These are phyloP conservation scores for Drepana arcuata DNA, from an alignment of 1,140 invertebrate genomes.

Conservation along the genomic window DNA sequence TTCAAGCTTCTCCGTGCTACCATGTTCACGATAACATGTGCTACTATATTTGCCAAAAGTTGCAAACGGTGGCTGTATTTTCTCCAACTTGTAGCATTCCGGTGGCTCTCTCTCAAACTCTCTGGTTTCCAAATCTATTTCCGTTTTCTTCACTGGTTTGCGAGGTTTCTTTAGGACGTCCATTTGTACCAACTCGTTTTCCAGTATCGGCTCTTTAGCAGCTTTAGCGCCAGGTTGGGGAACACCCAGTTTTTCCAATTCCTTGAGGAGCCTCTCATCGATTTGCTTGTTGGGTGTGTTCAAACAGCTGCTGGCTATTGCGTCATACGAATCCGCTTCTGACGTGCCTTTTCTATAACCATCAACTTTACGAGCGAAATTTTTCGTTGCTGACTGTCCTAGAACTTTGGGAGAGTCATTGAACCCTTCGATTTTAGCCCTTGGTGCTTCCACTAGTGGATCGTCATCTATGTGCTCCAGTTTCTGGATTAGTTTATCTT, in stretches of 20 bases:
- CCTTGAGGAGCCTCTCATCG: conserved; percentile 27
- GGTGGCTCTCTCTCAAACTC: neutral
- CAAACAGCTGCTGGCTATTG: conserved; percentile 30
- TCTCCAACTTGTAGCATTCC: too few relatives aligned
- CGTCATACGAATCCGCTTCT: conserved; percentile 13
- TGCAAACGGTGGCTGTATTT: too few relatives aligned
- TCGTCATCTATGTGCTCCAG: conserved; percentile 35
- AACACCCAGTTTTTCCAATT: conserved; percentile 25
- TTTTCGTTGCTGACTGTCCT: too few relatives aligned
- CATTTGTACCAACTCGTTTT: conserved; percentile 7
- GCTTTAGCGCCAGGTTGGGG: conserved; percentile 1
- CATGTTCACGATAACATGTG: too few relatives aligned
- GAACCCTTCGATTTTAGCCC: conserved; percentile 20
- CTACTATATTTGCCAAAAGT: too few relatives aligned
- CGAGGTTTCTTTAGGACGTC: conserved; percentile 3
- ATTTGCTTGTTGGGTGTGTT: conserved; percentile 16
- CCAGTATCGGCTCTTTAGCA: too few relatives aligned
- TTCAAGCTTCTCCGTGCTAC: too few relatives aligned
- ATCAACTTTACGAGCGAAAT: too few relatives aligned
- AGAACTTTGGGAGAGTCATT: conserved; percentile 22
- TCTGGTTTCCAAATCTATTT: conserved; percentile 2
- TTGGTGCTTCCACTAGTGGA: conserved; percentile 23
- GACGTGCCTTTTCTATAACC: neutral
- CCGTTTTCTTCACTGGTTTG: conserved; percentile 2
- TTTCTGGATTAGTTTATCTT: conserved; percentile 30